Evolutionary conservation across 2,113 vertebrate genomes (phyloP).

Genomic region (Cyprinus carpio): DNA sequence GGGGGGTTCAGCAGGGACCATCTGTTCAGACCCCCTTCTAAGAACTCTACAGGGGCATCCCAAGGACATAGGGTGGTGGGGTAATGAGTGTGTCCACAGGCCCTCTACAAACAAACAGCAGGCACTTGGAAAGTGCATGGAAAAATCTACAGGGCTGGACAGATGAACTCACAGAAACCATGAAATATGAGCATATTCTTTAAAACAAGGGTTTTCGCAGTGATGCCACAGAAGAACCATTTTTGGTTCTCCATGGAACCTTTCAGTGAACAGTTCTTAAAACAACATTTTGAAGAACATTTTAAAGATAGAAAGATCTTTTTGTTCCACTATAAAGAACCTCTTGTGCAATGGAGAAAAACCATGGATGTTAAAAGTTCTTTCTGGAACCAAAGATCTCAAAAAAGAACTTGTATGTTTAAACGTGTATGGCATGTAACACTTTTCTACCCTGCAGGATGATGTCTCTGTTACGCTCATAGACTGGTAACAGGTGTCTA

Average conservation of each 20-base stretch:
- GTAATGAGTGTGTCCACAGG: constrained; percentile 20
- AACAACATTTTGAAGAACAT: background rate
- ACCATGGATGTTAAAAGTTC: background rate
- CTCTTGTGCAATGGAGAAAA: background rate
- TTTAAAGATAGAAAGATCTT: background rate
- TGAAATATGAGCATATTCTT: background rate
- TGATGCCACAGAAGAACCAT: background rate
- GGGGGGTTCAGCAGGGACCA: constrained; percentile 38
- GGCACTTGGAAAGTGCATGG: background rate
- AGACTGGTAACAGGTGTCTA: constrained; percentile 47
- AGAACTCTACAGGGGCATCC: constrained; percentile 6
- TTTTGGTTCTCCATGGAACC: background rate
- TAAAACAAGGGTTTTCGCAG: background rate
- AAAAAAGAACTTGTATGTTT: background rate
- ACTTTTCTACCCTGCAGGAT: background rate
- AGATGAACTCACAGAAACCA: background rate
- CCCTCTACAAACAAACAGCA: constrained; percentile 29
- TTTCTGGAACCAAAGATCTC: background rate
- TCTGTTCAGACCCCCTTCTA: constrained; percentile 32
- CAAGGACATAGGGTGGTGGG: constrained; percentile 20
- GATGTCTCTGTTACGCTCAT: constrained; percentile 22
- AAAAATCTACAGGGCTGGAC: background rate
- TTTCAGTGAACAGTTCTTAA: background rate
- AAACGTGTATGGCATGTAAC: background rate
- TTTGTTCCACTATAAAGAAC: background rate